These are phyloP conservation scores for Hydriomena furcata DNA, from an alignment of 2,888 invertebrate genomes.

Conservation along the genomic window DNA sequence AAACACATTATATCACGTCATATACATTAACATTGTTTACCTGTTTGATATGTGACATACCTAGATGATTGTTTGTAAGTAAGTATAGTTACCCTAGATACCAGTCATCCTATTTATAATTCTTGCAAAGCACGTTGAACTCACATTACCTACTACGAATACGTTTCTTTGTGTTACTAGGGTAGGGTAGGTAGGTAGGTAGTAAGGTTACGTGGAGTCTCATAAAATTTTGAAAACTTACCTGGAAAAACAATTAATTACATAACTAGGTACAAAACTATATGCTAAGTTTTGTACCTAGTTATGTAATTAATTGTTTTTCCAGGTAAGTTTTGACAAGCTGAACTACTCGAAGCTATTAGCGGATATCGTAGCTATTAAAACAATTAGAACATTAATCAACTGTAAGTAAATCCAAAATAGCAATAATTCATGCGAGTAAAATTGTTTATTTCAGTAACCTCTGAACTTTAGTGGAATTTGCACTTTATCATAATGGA, in stretches of 20 bases:
- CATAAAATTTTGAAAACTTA: no score
- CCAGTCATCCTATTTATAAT: constrained; percentile 48
- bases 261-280: no score
- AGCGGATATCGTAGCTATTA: no score
- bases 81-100: constrained; percentile 41
- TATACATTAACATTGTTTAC: constrained; percentile 38
- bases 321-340: no score
- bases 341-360: no score
- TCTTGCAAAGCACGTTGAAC: constrained; percentile 47
- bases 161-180: not conserved
- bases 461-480: not conserved
- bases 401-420: constrained; percentile 8
- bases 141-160: constrained; percentile 27
- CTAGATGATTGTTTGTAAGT: constrained; percentile 37
- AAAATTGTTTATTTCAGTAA: constrained; percentile 2
- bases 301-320: no score
- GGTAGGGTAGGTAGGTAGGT: no score
- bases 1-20: no score
- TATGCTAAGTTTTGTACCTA: no score
- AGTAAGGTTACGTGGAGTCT: no score
- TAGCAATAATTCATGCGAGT: not conserved
- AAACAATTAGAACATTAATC: no score
- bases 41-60: constrained; percentile 29
- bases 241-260: no score
- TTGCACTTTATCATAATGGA: not conserved